phyloP scores from a whole-genome alignment of 2,113 vertebrate genomes.

The Apeltes quadracus region DNA sequence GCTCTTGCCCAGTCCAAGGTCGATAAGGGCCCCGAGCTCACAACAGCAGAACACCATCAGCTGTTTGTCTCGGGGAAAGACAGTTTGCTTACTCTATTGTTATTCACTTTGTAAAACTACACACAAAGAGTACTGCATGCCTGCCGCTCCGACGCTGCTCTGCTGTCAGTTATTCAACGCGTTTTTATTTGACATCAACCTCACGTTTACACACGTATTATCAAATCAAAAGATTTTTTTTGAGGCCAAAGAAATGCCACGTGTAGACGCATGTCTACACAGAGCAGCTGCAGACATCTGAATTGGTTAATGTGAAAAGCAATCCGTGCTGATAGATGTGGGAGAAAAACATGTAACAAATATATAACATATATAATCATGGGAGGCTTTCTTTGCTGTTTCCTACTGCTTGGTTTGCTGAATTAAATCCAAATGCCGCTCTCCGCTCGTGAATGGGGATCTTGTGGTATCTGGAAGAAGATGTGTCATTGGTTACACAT shows the following conservation, averaged over 20 bases:
- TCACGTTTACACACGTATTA: background rate
- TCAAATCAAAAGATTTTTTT: background rate
- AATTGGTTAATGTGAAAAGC: background rate
- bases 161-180: background rate
- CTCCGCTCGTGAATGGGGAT: conserved; percentile 1
- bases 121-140: background rate
- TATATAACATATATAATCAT: background rate
- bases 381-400: background rate
- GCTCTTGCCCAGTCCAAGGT: background rate
- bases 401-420: background rate
- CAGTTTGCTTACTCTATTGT: background rate
- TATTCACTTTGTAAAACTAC: background rate
- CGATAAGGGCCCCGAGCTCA: background rate
- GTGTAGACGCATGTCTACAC: background rate
- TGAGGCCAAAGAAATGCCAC: background rate
- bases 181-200: background rate
- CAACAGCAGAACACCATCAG: background rate
- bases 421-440: conserved; percentile 15
- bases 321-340: background rate
- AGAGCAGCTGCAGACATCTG: background rate
- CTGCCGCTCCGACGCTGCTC: background rate
- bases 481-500: conserved; percentile 4
- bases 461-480: background rate
- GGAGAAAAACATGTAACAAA: background rate
- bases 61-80: background rate